These are phyloP conservation scores for Styela plicata DNA, from an alignment of 23 tunicate genomes.

Conservation along the genomic window DNA sequence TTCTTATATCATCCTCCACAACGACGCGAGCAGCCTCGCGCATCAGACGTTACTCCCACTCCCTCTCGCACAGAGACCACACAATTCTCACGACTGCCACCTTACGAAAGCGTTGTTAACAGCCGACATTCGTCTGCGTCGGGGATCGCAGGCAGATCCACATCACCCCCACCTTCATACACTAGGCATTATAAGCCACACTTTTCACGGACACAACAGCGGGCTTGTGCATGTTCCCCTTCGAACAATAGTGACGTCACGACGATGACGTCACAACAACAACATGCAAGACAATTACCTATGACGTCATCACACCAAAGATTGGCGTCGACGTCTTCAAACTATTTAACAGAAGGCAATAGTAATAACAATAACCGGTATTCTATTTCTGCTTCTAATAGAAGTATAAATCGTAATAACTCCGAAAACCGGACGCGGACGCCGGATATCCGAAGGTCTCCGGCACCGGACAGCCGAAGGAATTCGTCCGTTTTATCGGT, in stretches of 20 bases:
- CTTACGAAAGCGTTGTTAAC: conserved; percentile 73
- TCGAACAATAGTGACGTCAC: conserved; percentile 6
- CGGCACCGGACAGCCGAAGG: conserved; percentile 21
- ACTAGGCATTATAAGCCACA: conserved; percentile 38
- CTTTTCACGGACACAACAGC: conserved; percentile 1
- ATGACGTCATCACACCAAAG: conserved; percentile 19
- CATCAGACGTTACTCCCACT: not conserved
- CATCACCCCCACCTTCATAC: conserved; percentile 80
- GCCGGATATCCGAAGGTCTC: conserved; percentile 6
- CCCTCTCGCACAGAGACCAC: not conserved
- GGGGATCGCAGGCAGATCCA: conserved; percentile 6
- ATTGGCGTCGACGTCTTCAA: not conserved
- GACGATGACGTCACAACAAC: conserved; percentile 12
- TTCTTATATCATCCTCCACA: conserved; percentile 3
- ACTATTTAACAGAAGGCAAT: conserved; percentile 8
- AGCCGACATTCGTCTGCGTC: conserved; percentile 34
- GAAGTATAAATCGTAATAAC: not conserved
- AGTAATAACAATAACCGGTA: conserved; percentile 2
- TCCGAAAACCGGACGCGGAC: conserved; percentile 23
- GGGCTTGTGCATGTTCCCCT: conserved; percentile 30
- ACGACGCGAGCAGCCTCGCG: not conserved
- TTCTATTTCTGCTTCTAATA: not conserved
- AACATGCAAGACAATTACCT: not conserved
- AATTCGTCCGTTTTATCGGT: conserved; percentile 16
- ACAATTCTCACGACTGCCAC: conserved; percentile 44